These are phyloP conservation scores for Falco concolor DNA, from an alignment of 2,797 vertebrate genomes.

Conservation along the genomic window DNA sequence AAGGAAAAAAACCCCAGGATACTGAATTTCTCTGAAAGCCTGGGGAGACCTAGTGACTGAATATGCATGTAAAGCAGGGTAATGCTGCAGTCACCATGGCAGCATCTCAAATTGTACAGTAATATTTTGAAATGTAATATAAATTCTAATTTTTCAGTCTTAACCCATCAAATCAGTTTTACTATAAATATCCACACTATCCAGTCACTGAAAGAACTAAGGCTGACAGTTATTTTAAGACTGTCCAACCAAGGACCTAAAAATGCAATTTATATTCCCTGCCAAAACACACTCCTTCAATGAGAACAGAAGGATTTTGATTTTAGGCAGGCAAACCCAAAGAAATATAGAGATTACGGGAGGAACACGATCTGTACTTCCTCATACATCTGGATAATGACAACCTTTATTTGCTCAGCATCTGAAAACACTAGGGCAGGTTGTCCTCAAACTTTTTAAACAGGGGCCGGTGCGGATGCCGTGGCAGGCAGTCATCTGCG, in stretches of 20 bases:
- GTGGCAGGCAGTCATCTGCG: too few relatives aligned
- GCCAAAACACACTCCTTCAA: not conserved
- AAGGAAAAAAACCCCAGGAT: not conserved
- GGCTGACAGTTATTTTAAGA: slow-evolving; percentile 33
- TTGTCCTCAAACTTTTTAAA: too few relatives aligned
- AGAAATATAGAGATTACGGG: not conserved
- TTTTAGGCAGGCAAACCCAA: not conserved
- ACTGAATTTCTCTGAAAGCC: not conserved
- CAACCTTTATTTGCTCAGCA: not conserved
- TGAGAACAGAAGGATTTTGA: not conserved
- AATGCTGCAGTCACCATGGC: slow-evolving; percentile 32
- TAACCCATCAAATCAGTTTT: slow-evolving; percentile 37
- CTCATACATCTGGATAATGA: not conserved
- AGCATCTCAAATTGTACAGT: slow-evolving; percentile 32
- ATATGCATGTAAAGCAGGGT: not conserved
- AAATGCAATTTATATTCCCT: slow-evolving; percentile 1
- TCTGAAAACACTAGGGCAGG: not conserved
- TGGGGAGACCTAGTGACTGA: not conserved
- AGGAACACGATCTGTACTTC: not conserved
- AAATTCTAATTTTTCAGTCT: slow-evolving; percentile 49
- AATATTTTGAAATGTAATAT: slow-evolving; percentile 59
- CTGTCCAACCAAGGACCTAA: slow-evolving; percentile 12
- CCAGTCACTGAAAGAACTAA: not conserved
- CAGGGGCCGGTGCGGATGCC: too few relatives aligned
- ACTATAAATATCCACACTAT: slow-evolving; percentile 37